phyloP scores from a whole-genome alignment of 2,113 vertebrate genomes.

The Brachyistius frenatus region DNA sequence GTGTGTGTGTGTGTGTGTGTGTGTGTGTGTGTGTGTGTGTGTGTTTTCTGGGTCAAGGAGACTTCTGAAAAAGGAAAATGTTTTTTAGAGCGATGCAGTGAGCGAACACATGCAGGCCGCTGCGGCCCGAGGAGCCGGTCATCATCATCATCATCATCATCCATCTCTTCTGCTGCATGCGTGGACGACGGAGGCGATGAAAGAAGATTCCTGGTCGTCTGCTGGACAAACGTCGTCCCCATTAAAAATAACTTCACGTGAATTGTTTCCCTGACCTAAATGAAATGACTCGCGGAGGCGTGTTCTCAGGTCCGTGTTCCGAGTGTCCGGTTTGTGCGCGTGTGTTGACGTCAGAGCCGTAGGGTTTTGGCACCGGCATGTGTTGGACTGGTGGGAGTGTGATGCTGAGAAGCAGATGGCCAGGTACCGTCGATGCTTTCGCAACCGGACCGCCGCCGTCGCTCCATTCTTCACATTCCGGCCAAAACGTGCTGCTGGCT shows the following conservation, averaged over 20 bases:
- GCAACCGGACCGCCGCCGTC: slow-evolving; percentile 55
- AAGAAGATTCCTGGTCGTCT: slow-evolving; percentile 11
- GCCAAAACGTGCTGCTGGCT: slow-evolving; percentile 48
- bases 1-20: slow-evolving; percentile 11
- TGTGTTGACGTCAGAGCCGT: slow-evolving; percentile 71
- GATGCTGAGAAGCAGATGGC: slow-evolving; percentile 84
- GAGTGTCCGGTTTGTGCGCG: not conserved
- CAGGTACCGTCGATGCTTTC: slow-evolving; percentile 63
- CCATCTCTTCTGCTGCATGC: slow-evolving; percentile 35
- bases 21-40: slow-evolving; percentile 1
- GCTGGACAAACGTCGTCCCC: not conserved
- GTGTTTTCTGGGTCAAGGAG: slow-evolving; percentile 85
- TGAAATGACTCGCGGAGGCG: slow-evolving; percentile 3
- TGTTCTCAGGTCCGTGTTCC: slow-evolving; percentile 15
- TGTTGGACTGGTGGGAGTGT: slow-evolving; percentile 61
- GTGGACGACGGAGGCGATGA: slow-evolving; percentile 24
- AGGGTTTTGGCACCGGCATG: slow-evolving; percentile 65
- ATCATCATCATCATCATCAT: slow-evolving; percentile 27
- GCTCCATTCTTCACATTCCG: slow-evolving; percentile 47
- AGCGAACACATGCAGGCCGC: slow-evolving; percentile 50
- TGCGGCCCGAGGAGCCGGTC: slow-evolving; percentile 55
- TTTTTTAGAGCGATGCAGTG: slow-evolving; percentile 72
- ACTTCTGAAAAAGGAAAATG: slow-evolving; percentile 72
- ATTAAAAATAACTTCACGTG: not conserved
- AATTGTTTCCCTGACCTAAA: not conserved